These are phyloP conservation scores for Gonatopus flavifemur DNA, from an alignment of 1,140 invertebrate species.

Conservation along the genomic window DNA sequence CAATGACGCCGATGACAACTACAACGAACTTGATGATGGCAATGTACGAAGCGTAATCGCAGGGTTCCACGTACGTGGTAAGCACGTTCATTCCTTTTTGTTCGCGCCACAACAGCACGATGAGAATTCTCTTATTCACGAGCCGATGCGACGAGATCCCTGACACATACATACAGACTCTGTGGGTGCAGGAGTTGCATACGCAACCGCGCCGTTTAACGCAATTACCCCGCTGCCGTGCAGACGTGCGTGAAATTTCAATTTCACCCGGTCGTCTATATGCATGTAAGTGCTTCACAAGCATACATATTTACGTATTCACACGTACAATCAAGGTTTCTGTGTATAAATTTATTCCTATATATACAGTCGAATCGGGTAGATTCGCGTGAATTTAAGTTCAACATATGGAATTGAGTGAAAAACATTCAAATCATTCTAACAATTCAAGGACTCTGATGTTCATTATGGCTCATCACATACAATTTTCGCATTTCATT, in stretches of 20 bases:
- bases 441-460: too few species aligned
- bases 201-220: conserved; percentile 38
- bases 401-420: too few species aligned
- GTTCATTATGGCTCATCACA: too few species aligned
- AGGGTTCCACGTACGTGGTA: not conserved
- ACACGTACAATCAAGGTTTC: too few species aligned
- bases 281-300: too few species aligned
- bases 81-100: conserved; percentile 5
- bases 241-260: conserved; percentile 35
- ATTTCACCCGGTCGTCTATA: conserved; percentile 22
- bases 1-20: conserved; percentile 21
- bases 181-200: conserved; percentile 30
- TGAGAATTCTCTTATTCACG: conserved; percentile 33
- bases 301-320: too few species aligned
- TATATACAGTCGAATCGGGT: too few species aligned
- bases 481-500: too few species aligned
- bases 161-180: too few species aligned
- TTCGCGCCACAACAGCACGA: conserved; percentile 11
- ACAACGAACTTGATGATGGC: conserved; percentile 7
- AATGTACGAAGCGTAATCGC: conserved; percentile 29
- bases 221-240: conserved; percentile 37
- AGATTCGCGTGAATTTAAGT: too few species aligned
- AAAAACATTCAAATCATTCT: too few species aligned
- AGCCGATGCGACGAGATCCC: conserved; percentile 9
- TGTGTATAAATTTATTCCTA: too few species aligned